These are phyloP conservation scores for Halictus ligatus DNA, from an alignment of 2,888 invertebrate genomes.

Conservation along the genomic window DNA sequence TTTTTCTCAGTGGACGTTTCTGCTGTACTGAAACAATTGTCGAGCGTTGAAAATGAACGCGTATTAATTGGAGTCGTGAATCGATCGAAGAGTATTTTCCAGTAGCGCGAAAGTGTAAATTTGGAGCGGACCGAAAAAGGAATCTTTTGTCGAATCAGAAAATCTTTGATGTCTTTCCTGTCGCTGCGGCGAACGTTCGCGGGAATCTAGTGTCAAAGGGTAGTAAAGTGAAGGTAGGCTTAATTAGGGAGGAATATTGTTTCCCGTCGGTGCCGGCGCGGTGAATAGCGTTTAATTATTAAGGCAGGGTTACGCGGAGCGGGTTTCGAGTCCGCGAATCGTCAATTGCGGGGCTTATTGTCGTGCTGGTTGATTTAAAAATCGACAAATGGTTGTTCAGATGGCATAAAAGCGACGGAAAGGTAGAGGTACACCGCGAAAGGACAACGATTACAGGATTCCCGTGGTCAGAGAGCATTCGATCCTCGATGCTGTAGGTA, in stretches of 20 bases:
- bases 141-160: background rate
- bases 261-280: background rate
- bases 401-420: conserved; percentile 32
- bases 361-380: conserved; percentile 2
- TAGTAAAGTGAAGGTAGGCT: background rate
- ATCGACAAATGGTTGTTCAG: conserved; percentile 26
- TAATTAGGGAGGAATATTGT: background rate
- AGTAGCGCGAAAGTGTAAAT: background rate
- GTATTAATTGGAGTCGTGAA: too few species aligned
- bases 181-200: background rate
- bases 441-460: conserved; percentile 66
- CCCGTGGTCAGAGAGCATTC: conserved; percentile 69
- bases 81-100: too few species aligned
- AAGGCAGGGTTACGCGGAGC: background rate
- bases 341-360: background rate
- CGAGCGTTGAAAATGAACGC: background rate
- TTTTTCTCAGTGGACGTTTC: too few species aligned
- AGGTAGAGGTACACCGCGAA: conserved; percentile 37
- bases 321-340: background rate
- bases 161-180: background rate
- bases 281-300: conserved; percentile 9
- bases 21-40: too few species aligned
- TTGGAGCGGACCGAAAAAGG: background rate
- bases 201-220: background rate
- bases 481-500: conserved; percentile 76